Base-by-base conservation (phyloP, 2,113 vertebrate genomes). In the Periophthalmodon schlosseri region DNA sequence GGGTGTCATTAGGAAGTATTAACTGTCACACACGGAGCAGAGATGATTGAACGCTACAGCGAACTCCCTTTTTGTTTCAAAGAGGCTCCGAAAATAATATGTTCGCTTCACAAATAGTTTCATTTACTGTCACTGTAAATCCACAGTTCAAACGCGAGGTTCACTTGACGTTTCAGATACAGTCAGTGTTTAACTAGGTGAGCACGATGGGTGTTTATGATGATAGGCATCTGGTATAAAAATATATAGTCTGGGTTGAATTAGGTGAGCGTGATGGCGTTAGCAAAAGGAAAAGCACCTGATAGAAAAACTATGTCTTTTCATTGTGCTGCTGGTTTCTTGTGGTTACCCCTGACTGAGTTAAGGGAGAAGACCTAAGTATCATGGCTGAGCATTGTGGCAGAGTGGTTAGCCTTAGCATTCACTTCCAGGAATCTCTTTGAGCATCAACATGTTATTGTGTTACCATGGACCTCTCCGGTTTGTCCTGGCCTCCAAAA, bases 1-100 rank as follows among this genome's bases (percentile, higher is more conserved):
- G 63, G 34, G 9, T 39, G 33, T 65, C 63, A 65, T 65, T 65
- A 39, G 34, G 34, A 65, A 39, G 63, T 65, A 65, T 65, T 39
- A 65, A 44, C 63, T 65, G 63, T 65, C 63, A 65, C 20, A 20
- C 34, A 44, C 20, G 9, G 63, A 39, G 63, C 34, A n/a, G 63
- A 65, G 34, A 39, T 39, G 63, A 65, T 39, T 36, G 34, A 44
- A n/a, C 21, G 18, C 10, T 21, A 20, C 63, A 65, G 18, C 34
- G 39, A 18, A 44, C 20, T 39, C 18, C 10, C 10, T 12, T 39
- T 65, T 44, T 44, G 63, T 65, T 39, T 65, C 63, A 65, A 44
- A 65, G 34, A 12, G 63, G 9, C 61, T 9, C 15, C 36, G 33
- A 64, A 65, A 65, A 36, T 44, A 3, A 65, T 44, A 65, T 4